phyloP scores from a whole-genome alignment of 2,797 vertebrate genomes.

The Sebastes dallii region DNA sequence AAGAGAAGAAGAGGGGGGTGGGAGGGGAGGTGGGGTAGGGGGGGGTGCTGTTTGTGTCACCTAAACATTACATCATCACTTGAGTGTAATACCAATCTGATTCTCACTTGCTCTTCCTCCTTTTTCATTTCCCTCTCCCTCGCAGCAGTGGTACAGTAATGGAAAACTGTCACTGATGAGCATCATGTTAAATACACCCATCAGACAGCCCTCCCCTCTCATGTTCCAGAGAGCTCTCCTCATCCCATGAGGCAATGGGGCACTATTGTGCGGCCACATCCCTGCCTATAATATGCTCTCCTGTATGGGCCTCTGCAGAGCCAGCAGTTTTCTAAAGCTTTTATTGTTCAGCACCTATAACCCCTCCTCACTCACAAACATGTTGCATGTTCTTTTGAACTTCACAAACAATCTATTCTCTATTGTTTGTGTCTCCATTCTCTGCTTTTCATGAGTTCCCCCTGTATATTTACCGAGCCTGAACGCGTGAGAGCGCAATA shows the following conservation, averaged over 20 bases:
- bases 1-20: slow-evolving; percentile 24
- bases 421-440: background rate
- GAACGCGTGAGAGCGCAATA: background rate
- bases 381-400: slow-evolving; percentile 60
- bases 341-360: slow-evolving; percentile 45
- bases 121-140: slow-evolving; percentile 4
- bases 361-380: slow-evolving; percentile 41
- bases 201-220: slow-evolving; percentile 21
- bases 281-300: slow-evolving; percentile 55
- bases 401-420: slow-evolving; percentile 33
- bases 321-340: slow-evolving; percentile 67
- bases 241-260: slow-evolving; percentile 57
- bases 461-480: background rate
- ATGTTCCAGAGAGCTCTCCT: slow-evolving; percentile 70
- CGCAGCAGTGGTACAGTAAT: slow-evolving; percentile 15
- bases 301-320: slow-evolving; percentile 63
- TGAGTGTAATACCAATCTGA: slow-evolving; percentile 41
- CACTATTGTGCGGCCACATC: slow-evolving; percentile 62
- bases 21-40: slow-evolving; percentile 37
- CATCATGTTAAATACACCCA: slow-evolving; percentile 43
- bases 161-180: slow-evolving; percentile 25
- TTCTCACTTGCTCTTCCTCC: slow-evolving; percentile 7
- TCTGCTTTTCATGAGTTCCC: background rate
- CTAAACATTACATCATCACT: slow-evolving; percentile 76
- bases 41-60: slow-evolving; percentile 56